Evolutionary conservation across 1,140 invertebrate genomes (phyloP).

Genomic region (Hermetia illucens): DNA sequence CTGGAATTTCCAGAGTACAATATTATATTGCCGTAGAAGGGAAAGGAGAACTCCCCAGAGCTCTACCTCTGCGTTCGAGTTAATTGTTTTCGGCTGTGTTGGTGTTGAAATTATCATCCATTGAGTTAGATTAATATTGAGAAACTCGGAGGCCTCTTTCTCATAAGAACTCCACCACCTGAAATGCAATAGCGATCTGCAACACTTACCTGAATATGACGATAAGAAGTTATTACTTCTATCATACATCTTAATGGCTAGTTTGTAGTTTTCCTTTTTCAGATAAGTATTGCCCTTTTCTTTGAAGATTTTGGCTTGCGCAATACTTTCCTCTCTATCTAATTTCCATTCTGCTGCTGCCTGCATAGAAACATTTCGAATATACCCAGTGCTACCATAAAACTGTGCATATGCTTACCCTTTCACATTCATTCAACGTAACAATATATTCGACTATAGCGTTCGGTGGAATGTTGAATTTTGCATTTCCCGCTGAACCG

Average conservation of each 20-base stretch:
- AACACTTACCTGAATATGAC: conserved; percentile 1
- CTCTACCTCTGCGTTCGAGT: too few relatives aligned
- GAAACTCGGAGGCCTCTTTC: too few relatives aligned
- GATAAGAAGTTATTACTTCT: conserved; percentile 41
- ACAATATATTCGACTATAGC: conserved; percentile 69
- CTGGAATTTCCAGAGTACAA: too few relatives aligned
- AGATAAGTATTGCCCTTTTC: conserved; percentile 87
- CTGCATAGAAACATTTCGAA: too few relatives aligned
- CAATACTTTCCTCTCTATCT: conserved; percentile 60
- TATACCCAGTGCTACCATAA: too few relatives aligned
- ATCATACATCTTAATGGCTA: conserved; percentile 84
- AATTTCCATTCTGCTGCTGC: conserved; percentile 68
- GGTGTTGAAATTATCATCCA: too few relatives aligned
- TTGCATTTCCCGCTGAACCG: conserved; percentile 50
- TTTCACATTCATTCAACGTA: conserved; percentile 70
- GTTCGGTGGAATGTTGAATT: conserved; percentile 65
- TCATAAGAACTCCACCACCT: conserved; percentile 17
- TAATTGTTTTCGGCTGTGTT: too few relatives aligned
- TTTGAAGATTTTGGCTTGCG: conserved; percentile 70
- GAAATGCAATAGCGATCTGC: background rate
- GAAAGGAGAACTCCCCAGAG: too few relatives aligned
- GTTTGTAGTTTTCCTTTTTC: conserved; percentile 56
- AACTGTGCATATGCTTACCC: conserved; percentile 43
- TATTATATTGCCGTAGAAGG: too few relatives aligned
- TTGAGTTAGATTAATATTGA: too few relatives aligned